Percentiles rank a stretch among this genome's conserved stretches.
phyloP scores from a whole-genome alignment of 2,888 invertebrate species.

The Stenodema calcarata region DNA sequence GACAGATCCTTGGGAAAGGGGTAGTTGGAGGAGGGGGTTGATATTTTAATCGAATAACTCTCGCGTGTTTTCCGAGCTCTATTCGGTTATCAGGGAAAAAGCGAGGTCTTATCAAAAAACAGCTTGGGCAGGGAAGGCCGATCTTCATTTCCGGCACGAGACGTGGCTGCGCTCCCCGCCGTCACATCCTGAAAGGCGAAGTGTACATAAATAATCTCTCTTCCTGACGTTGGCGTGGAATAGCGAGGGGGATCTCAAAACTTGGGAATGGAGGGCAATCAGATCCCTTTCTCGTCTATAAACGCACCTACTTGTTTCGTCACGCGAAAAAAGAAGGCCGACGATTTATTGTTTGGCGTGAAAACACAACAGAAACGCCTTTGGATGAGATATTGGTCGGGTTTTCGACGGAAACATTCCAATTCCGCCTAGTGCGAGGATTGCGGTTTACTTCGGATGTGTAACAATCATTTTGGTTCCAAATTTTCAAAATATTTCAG shows the following conservation, averaged over 20 bases:
- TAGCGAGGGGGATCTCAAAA: not conserved
- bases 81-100: not conserved
- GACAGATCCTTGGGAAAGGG: not conserved
- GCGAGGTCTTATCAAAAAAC: not conserved
- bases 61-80: not conserved
- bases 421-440: too few species aligned
- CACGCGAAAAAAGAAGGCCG: not conserved
- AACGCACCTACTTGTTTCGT: not conserved
- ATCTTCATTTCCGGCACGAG: constrained; percentile 16
- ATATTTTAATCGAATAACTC: not conserved
- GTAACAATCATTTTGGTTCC: too few species aligned
- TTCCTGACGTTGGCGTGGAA: not conserved
- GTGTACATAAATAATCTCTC: constrained; percentile 7
- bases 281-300: not conserved
- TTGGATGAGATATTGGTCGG: too few species aligned
- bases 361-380: too few species aligned
- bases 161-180: not conserved
- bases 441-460: too few species aligned
- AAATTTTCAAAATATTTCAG: too few species aligned
- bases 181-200: not conserved
- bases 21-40: not conserved
- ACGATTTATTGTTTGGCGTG: not conserved
- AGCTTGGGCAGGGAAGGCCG: not conserved
- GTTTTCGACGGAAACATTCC: too few species aligned
- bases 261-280: constrained; percentile 7